phyloP scores from a whole-genome alignment of 2,113 vertebrate genomes.

The Ptilonorhynchus violaceus region DNA sequence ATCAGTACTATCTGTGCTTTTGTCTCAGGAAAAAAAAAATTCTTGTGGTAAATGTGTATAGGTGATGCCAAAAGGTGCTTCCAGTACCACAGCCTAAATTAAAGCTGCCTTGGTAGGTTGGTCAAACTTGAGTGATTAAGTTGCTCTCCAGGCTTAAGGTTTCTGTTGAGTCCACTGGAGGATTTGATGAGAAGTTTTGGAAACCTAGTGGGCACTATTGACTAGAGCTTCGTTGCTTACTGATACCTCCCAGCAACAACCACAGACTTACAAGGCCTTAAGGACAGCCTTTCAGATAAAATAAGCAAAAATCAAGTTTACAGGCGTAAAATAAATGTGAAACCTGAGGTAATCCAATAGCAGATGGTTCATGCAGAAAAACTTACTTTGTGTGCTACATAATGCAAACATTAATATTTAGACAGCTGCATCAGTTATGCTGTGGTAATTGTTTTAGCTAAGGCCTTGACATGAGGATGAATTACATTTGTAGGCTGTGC shows the following conservation, averaged over 20 bases:
- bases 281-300: background rate
- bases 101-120: background rate
- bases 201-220: background rate
- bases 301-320: background rate
- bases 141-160: background rate
- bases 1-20: background rate
- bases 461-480: background rate
- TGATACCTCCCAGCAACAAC: background rate
- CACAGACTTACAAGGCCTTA: background rate
- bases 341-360: background rate
- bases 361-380: background rate
- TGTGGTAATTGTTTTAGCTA: background rate
- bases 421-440: background rate
- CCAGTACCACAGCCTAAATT: background rate
- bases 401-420: background rate
- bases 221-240: background rate
- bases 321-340: background rate
- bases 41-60: rapidly evolving
- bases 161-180: background rate
- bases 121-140: background rate
- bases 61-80: background rate
- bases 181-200: background rate
- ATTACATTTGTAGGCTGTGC: background rate
- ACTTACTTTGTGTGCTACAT: background rate
- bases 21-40: background rate